Evolutionary conservation across 2,797 vertebrate species (phyloP).

Genomic region (Falco novaeseelandiae): DNA sequence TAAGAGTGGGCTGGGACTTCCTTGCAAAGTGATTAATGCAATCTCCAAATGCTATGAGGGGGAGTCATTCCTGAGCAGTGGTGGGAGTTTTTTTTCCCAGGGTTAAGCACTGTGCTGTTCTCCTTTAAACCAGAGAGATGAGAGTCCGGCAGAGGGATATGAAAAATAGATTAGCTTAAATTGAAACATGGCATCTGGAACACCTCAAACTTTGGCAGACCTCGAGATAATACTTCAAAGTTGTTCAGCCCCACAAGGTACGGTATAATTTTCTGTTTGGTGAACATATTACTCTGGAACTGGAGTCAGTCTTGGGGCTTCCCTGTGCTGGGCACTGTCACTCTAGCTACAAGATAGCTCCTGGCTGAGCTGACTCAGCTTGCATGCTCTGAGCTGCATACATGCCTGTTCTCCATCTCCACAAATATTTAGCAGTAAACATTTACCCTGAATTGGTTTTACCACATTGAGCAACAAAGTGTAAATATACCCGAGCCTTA

Average conservation of each 20-base stretch:
- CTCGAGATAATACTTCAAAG: neutral
- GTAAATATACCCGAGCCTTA: neutral
- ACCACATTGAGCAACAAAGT: neutral
- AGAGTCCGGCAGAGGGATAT: neutral
- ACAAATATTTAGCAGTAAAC: neutral
- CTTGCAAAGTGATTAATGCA: neutral
- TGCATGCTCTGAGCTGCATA: neutral
- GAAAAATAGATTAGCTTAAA: slow-evolving; percentile 41
- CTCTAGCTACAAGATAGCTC: neutral
- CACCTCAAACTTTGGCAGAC: neutral
- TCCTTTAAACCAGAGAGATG: neutral
- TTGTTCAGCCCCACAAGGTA: slow-evolving; percentile 11
- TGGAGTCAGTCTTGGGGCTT: neutral
- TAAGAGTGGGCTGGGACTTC: neutral
- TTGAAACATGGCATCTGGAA: slow-evolving; percentile 17
- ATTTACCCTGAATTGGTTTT: neutral
- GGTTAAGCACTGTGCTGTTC: neutral
- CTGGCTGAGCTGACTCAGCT: neutral
- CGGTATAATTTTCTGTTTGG: neutral
- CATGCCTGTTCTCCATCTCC: neutral
- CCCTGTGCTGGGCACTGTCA: neutral
- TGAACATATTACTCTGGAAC: neutral
- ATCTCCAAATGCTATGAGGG: neutral
- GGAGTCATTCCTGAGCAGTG: fast-evolving
- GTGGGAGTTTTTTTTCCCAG: neutral